Evolutionary conservation across 2,113 vertebrate species (phyloP).

Genomic region (Alaudala cheleensis): DNA sequence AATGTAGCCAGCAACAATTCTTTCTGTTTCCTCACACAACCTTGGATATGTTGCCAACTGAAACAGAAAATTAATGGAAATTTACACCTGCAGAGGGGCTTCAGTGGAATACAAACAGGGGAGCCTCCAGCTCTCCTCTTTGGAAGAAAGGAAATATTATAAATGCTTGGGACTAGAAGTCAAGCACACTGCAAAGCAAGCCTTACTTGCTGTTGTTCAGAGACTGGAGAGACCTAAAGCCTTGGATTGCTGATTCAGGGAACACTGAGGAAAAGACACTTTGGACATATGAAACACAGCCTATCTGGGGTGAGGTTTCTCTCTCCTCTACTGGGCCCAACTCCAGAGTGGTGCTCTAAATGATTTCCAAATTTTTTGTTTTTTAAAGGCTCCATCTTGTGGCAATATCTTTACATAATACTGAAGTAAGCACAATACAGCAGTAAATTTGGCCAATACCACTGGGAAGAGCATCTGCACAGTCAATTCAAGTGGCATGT

Average conservation of each 20-base stretch:
- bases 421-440: background rate
- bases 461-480: background rate
- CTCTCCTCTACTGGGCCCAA: background rate
- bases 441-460: background rate
- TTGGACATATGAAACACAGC: background rate
- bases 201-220: background rate
- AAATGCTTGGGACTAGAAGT: background rate
- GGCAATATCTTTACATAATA: background rate
- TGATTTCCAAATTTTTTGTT: background rate
- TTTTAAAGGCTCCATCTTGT: slow-evolving; percentile 41
- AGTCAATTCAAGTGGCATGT: background rate
- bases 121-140: background rate
- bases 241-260: background rate
- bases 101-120: background rate
- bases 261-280: background rate
- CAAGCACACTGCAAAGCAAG: background rate
- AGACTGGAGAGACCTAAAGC: background rate
- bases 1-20: slow-evolving; percentile 88
- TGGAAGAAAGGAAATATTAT: background rate
- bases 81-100: background rate
- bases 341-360: background rate
- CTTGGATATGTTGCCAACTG: slow-evolving; percentile 89
- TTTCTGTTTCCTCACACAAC: slow-evolving; percentile 88
- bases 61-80: background rate
- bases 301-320: background rate